Percentiles rank a stretch among this genome's conserved stretches.
phyloP scores from a whole-genome alignment of 2,888 invertebrate genomes.

The Chymomyza procnemis region DNA sequence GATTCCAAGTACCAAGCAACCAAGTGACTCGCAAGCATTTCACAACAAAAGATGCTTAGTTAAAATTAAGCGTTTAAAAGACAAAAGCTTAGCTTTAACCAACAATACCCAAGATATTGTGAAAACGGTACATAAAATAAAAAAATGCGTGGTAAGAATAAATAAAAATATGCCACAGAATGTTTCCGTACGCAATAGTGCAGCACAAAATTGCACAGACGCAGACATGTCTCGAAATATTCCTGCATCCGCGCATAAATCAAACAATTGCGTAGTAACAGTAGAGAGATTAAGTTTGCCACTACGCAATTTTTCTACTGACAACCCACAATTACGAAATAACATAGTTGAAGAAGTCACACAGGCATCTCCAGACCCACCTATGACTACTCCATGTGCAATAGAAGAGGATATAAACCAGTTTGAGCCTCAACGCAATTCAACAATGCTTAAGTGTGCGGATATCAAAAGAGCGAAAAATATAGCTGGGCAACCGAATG shows the following conservation, averaged over 20 bases:
- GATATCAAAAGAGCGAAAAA: background rate
- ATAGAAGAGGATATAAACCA: background rate
- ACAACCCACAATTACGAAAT: background rate
- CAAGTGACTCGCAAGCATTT: background rate
- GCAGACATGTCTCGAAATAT: background rate
- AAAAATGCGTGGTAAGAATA: background rate
- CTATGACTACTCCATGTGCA: background rate
- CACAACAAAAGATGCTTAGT: constrained; percentile 33
- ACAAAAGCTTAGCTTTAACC: background rate
- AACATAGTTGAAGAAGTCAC: background rate
- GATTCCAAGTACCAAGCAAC: background rate
- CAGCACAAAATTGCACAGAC: background rate
- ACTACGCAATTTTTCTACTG: background rate
- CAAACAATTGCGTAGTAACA: background rate
- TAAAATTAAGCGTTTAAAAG: constrained; percentile 33
- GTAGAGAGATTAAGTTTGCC: background rate
- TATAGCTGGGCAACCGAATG: background rate
- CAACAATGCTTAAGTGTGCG: constrained; percentile 27
- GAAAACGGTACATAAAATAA: background rate
- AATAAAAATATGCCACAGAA: background rate
- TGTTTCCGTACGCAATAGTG: background rate
- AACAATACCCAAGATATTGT: background rate
- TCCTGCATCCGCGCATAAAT: background rate
- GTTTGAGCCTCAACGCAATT: constrained; percentile 44
- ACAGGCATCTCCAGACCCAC: background rate